A percentile compares a stretch with the other conserved stretches of the same genome.
Conservation (phyloP, 2,113 vertebrate species). For the Plectropomus leopardus region DNA sequence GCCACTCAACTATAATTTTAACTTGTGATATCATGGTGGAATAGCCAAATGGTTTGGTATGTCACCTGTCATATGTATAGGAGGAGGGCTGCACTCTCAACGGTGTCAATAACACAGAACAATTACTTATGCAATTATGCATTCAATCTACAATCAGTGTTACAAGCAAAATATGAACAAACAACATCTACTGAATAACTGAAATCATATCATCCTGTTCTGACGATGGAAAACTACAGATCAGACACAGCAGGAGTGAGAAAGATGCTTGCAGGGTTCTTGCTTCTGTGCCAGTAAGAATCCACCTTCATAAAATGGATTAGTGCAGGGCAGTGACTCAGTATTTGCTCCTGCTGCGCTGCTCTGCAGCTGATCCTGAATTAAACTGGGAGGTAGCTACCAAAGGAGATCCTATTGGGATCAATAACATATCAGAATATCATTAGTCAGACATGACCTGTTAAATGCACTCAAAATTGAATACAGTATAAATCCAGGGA, state of each 20-base stretch:
- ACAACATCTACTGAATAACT: not conserved
- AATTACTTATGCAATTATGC: not conserved
- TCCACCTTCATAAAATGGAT: not conserved
- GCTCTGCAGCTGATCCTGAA: not conserved
- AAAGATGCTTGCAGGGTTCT: not conserved
- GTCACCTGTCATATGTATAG: not conserved
- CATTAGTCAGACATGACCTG: constrained; percentile 2
- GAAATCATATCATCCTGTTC: not conserved
- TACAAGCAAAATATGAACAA: not conserved
- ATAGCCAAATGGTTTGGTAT: not conserved
- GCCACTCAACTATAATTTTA: too few species aligned
- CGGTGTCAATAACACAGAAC: not conserved
- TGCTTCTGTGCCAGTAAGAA: not conserved
- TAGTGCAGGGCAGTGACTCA: constrained; percentile 9
- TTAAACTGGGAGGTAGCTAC: not conserved
- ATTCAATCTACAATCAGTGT: not conserved
- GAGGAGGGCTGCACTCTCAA: not conserved
- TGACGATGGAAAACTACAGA: too few species aligned
- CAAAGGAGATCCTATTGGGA: not conserved
- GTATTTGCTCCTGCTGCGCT: not conserved
- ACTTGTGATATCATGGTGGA: not conserved
- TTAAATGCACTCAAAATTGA: not conserved
- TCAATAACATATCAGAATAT: constrained; percentile 7
- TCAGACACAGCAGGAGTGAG: not conserved
- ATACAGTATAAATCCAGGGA: not conserved